Base-by-base conservation (phyloP, 2,888 invertebrate genomes). In the Agrypnus murinus region DNA sequence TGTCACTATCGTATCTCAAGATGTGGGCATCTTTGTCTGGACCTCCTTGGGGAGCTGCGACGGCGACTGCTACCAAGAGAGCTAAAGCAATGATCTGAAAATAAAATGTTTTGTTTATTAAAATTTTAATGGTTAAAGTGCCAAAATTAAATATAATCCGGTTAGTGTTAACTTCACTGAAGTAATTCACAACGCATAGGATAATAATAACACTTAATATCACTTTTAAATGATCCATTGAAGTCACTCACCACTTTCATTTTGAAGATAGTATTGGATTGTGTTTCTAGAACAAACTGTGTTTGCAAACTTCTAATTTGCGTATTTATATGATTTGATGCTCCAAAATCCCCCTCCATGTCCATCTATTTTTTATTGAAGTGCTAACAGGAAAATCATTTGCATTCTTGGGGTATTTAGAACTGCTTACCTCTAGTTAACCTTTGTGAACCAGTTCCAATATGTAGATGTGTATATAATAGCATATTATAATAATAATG, bases 1-100 rank as follows among this genome's bases (percentile, higher is more conserved):
- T 91, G 81, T 91, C 88, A 70, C 86, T 86, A 40, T 91, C 91
- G 79, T 89, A 90, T 73, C 89, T 88, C 57, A 90, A 74, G 73
- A 92, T 87, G 78, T 88, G 88, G 2, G 90, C 91, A 77, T 90
- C 89, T 80, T 88, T 84, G 40, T 71, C 69, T 5, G 38, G 38
- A 40, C 64, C 40, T 74, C 77, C 72, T 80, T 81, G 77, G 68
- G 80, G 81, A 10, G 79, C 78, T 12, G 78, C 82, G 14, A 79
- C 31, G 43, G 81, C 81, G 19, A 77, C 65, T 12, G 80, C 81
- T 55, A 80, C 67, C 31, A 82, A 58, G 59, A 79, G 79, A 65
- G 75, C 76, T 36, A 40, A 2, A 40, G 40, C 10, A 32, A 36
- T 48, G 60, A 66, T 17, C 32, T 53, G 14, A 8, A 25, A 25